Percentiles rank a stretch among this genome's conserved stretches.
Evolutionary conservation across 2,888 invertebrate genomes (phyloP).

Genomic region (Agrotis exclamationis): DNA sequence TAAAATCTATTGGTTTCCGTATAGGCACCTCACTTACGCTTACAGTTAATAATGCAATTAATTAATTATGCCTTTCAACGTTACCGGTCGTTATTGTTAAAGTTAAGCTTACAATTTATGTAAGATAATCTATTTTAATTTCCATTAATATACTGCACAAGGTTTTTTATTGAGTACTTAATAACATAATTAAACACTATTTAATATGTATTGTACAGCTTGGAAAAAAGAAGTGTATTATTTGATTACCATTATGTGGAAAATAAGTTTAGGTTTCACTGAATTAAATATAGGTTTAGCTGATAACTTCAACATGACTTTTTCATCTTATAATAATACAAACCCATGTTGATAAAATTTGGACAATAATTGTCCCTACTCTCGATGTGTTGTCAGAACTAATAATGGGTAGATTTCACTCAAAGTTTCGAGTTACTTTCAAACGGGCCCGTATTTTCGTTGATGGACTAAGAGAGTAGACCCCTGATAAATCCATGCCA

Average conservation of each 20-base stretch:
- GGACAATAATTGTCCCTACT: too few relatives aligned
- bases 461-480: too few relatives aligned
- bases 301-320: too few relatives aligned
- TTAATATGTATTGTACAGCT: too few relatives aligned
- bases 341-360: too few relatives aligned
- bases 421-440: too few relatives aligned
- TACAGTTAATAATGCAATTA: slow-evolving; percentile 1
- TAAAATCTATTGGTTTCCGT: neutral
- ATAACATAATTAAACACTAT: neutral
- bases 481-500: neutral
- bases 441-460: too few relatives aligned
- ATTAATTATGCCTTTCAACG: slow-evolving; percentile 33
- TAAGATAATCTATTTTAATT: slow-evolving; percentile 26
- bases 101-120: slow-evolving; percentile 22
- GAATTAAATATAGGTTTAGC: neutral
- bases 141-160: neutral
- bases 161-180: slow-evolving; percentile 3
- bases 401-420: too few relatives aligned
- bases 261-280: neutral
- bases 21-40: neutral
- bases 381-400: too few relatives aligned
- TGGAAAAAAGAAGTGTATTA: neutral
- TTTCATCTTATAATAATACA: too few relatives aligned
- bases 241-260: neutral
- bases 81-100: slow-evolving; percentile 29